Conservation (phyloP, 1,140 invertebrate genomes). For the Dysdera silvatica region DNA sequence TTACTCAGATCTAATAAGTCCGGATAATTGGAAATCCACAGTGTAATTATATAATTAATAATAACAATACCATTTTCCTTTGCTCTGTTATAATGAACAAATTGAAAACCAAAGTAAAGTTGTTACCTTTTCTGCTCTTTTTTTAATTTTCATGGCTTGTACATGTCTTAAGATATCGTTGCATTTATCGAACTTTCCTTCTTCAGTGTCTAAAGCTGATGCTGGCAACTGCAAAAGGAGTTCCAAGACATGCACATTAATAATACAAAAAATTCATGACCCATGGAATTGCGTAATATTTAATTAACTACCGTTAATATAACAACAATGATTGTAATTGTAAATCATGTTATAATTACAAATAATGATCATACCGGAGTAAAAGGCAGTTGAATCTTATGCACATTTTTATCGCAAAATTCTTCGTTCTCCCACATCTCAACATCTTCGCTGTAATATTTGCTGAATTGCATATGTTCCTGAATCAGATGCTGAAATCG, state of each 20-base stretch:
- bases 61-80: too few species aligned
- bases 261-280: neutral
- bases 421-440: slow-evolving; percentile 68
- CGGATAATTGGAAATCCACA: too few species aligned
- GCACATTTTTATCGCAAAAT: slow-evolving; percentile 74
- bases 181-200: slow-evolving; percentile 30
- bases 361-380: slow-evolving; percentile 13
- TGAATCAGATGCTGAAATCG: slow-evolving; percentile 64
- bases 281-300: neutral
- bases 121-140: slow-evolving; percentile 17
- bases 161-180: slow-evolving; percentile 25
- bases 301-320: too few species aligned
- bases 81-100: too few species aligned
- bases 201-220: slow-evolving; percentile 10
- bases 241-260: neutral
- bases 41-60: too few species aligned
- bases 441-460: slow-evolving; percentile 70
- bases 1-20: too few species aligned
- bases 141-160: slow-evolving; percentile 15
- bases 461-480: slow-evolving; percentile 65
- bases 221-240: slow-evolving; percentile 23
- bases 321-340: neutral
- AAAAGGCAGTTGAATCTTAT: slow-evolving; percentile 32
- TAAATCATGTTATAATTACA: neutral
- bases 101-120: neutral